phyloP scores from a whole-genome alignment of 2,888 invertebrate genomes.

The Pseudococcus viburni region DNA sequence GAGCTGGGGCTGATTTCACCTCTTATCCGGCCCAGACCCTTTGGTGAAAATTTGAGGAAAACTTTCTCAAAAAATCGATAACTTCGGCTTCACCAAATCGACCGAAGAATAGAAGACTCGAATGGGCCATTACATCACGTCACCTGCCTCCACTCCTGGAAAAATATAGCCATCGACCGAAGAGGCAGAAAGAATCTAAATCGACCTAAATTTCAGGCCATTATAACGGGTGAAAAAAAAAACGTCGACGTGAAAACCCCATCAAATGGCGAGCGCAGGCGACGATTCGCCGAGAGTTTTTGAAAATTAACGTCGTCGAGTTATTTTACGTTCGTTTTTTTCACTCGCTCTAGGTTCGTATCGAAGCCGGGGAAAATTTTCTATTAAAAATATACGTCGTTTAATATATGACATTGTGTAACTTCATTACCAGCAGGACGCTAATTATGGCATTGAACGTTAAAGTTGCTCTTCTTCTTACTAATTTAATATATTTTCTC shows the following conservation, averaged over 20 bases:
- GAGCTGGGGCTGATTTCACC: too few species aligned
- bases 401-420: conserved; percentile 40
- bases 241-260: not conserved
- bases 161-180: too few species aligned
- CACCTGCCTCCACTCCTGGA: too few species aligned
- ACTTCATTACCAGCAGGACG: conserved; percentile 50
- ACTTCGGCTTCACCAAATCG: too few species aligned
- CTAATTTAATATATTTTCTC: conserved; percentile 33
- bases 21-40: too few species aligned
- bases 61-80: too few species aligned
- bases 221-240: not conserved
- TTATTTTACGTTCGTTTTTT: not conserved
- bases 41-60: too few species aligned
- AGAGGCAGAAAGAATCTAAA: not conserved
- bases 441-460: conserved; percentile 51
- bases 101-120: too few species aligned
- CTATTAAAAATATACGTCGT: conserved; percentile 32
- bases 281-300: conserved; percentile 23
- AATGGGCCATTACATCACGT: too few species aligned
- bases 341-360: not conserved
- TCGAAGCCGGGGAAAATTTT: not conserved
- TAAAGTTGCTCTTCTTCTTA: conserved; percentile 26
- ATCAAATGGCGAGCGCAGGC: not conserved
- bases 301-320: not conserved
- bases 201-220: not conserved